Percentiles rank a stretch among this genome's conserved stretches.
Conservation (phyloP, 2,113 vertebrate genomes). For the Trogon surrucura region DNA sequence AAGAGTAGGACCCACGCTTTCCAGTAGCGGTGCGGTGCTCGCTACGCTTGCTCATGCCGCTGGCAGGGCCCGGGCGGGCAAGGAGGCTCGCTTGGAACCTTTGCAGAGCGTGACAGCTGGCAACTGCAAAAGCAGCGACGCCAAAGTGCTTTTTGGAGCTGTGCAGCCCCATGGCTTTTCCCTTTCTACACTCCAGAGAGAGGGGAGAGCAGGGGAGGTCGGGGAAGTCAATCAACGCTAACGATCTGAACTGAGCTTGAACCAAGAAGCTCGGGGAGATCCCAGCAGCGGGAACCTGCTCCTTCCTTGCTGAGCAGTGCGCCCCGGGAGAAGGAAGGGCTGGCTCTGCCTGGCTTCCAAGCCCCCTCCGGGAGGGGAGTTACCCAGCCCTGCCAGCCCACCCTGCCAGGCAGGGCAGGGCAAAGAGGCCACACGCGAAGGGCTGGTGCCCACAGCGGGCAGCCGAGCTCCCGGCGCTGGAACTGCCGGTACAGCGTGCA, state of each 20-base stretch:
- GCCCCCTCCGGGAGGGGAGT: background rate
- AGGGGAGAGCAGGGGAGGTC: background rate
- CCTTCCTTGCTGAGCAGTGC: background rate
- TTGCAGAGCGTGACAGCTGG: background rate
- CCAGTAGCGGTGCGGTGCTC: background rate
- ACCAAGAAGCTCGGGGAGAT: background rate
- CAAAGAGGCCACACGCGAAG: rapidly evolving
- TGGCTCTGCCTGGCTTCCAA: background rate
- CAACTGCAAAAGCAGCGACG: background rate
- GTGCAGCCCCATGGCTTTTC: slow-evolving; percentile 33
- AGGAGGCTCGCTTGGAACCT: background rate
- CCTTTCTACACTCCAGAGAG: slow-evolving; percentile 17
- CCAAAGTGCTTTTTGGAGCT: slow-evolving; percentile 53
- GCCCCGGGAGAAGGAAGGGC: background rate
- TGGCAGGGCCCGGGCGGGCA: background rate
- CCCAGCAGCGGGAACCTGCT: background rate
- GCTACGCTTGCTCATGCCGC: background rate
- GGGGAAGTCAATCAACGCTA: background rate
- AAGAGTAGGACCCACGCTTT: background rate
- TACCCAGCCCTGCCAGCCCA: background rate
- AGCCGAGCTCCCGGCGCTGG: background rate
- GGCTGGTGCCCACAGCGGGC: background rate
- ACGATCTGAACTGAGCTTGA: background rate
- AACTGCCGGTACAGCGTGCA: background rate
- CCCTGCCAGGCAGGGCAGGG: background rate